These are phyloP conservation scores for Geophilus truncorum DNA, from an alignment of 2,888 invertebrate genomes.

Conservation along the genomic window DNA sequence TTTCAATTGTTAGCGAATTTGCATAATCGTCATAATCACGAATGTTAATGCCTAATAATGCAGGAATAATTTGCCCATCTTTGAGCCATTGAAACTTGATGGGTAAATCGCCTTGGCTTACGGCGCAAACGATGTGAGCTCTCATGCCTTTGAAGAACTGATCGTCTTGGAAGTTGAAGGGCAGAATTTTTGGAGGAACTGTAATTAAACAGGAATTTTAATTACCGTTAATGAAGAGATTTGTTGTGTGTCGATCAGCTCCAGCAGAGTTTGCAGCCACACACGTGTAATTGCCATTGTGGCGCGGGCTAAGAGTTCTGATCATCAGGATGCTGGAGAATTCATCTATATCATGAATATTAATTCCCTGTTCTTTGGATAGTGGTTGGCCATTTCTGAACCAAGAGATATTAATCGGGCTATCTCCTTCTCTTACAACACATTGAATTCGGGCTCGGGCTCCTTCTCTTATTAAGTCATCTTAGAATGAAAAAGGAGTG, in stretches of 20 bases:
- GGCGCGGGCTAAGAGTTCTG: background rate
- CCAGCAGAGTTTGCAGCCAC: background rate
- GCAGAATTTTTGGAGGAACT: slow-evolving; percentile 38
- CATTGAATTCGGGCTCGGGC: slow-evolving; percentile 2
- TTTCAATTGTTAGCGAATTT: slow-evolving; percentile 42
- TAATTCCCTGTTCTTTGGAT: slow-evolving; percentile 38
- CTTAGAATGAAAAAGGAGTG: slow-evolving; percentile 54
- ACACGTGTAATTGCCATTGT: slow-evolving; percentile 22
- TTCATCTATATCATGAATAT: slow-evolving; percentile 43
- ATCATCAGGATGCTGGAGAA: slow-evolving; percentile 45
- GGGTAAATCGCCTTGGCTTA: slow-evolving; percentile 38
- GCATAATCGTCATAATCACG: slow-evolving; percentile 40
- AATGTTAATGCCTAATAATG: slow-evolving; percentile 38
- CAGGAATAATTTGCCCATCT: slow-evolving; percentile 31
- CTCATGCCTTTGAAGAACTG: slow-evolving; percentile 37
- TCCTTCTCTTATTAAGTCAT: slow-evolving; percentile 37
- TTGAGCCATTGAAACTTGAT: slow-evolving; percentile 57
- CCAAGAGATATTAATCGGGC: slow-evolving; percentile 47
- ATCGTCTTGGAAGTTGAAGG: slow-evolving; percentile 37
- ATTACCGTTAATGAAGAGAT: slow-evolving; percentile 19
- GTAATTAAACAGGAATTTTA: slow-evolving; percentile 11
- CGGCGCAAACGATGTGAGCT: slow-evolving; percentile 38
- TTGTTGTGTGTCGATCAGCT: background rate
- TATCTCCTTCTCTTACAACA: slow-evolving; percentile 41
- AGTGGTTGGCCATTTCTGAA: slow-evolving; percentile 45